A percentile compares a stretch with the other conserved stretches of the same genome.
Conservation (phyloP, 2,888 invertebrate species). For the Sesamia inferens region DNA sequence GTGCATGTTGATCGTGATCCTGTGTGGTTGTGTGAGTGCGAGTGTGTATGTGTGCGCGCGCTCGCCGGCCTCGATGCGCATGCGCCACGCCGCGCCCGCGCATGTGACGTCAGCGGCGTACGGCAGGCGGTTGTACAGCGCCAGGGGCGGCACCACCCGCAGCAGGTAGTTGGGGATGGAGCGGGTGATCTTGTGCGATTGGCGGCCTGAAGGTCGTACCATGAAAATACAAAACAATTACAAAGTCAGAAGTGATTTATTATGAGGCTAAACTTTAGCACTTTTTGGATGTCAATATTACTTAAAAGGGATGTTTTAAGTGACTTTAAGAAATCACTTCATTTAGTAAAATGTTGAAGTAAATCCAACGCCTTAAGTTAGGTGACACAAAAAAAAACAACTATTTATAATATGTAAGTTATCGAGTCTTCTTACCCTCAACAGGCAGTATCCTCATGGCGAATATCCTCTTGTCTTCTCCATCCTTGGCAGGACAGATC, state of each 20-base stretch:
- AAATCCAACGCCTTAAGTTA: not conserved
- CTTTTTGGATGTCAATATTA: not conserved
- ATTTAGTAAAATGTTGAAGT: not conserved
- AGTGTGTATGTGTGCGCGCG: slow-evolving; percentile 92
- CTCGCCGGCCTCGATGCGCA: slow-evolving; percentile 93
- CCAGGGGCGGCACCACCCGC: slow-evolving; percentile 93
- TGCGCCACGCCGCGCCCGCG: slow-evolving; percentile 70
- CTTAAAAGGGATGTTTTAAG: not conserved
- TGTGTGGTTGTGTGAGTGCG: slow-evolving; percentile 90
- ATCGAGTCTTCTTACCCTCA: slow-evolving; percentile 78
- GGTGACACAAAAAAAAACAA: no score
- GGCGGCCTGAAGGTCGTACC: slow-evolving; percentile 73
- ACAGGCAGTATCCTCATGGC: slow-evolving; percentile 91
- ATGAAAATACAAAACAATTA: not conserved
- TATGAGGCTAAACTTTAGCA: not conserved
- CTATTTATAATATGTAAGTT: not conserved
- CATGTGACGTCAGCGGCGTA: slow-evolving; percentile 85
- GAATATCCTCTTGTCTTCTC: slow-evolving; percentile 91
- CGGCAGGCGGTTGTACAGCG: slow-evolving; percentile 94
- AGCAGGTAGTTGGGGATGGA: slow-evolving; percentile 93
- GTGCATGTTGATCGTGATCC: slow-evolving; percentile 85
- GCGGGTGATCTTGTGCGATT: slow-evolving; percentile 81
- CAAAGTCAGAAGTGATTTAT: not conserved
- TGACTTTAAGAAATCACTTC: not conserved
- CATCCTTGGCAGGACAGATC: slow-evolving; percentile 91